Base-by-base conservation (phyloP, 1,140 invertebrate genomes). In the Tyrophagus putrescentiae region DNA sequence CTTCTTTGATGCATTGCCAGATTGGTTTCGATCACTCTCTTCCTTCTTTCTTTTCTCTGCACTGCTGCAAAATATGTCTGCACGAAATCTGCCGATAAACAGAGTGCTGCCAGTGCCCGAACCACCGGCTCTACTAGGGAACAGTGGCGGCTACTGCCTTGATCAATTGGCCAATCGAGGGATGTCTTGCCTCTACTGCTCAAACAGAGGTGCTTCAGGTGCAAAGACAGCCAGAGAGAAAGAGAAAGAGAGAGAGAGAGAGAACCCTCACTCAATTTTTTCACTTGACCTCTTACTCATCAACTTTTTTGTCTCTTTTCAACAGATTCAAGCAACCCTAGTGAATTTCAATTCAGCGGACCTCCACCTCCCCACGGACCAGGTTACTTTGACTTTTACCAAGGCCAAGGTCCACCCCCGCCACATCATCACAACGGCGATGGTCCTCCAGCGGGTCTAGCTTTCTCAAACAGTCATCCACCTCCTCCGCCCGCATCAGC, bases 271-370 rank as follows among this genome's bases (percentile, higher is more conserved):
- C n/a, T n/a, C n/a, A n/a, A n/a, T n/a, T 42, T 1, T 42, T 42
- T 42, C 6, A 42, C 3, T 42, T 4, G 28, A 57, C 16, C 3
- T 3, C 2, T 41, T n/a, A 3, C n/a, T 5, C 53, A 3, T 18
- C 39, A 31, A 63, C 34, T n/a, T 62, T 45, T 60, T 62, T 42
- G 31, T 45, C 60, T 63, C 57, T 31, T 65, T 61, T 48, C 41
- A 60, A 65, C 44, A 65, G 64, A 65, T 57, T 64, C 60, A 44
- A 65, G 66, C 27, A 65, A 62, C 41, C 66, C 65, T 33, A 84
- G 84, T 67, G 85, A 90, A 68, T 90, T 89, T 73, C 82, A 84
- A 13, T 88, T 89, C 73, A 86, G 83, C 25, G 82, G 82, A 60
- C 84, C 84, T 53, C 84, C 84, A 58, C 83, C 84, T 67, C 87